A percentile compares a stretch with the other conserved stretches of the same genome.
These are phyloP conservation scores for Tuberolachnus salignus DNA, from an alignment of 2,888 invertebrate genomes.

Conservation along the genomic window DNA sequence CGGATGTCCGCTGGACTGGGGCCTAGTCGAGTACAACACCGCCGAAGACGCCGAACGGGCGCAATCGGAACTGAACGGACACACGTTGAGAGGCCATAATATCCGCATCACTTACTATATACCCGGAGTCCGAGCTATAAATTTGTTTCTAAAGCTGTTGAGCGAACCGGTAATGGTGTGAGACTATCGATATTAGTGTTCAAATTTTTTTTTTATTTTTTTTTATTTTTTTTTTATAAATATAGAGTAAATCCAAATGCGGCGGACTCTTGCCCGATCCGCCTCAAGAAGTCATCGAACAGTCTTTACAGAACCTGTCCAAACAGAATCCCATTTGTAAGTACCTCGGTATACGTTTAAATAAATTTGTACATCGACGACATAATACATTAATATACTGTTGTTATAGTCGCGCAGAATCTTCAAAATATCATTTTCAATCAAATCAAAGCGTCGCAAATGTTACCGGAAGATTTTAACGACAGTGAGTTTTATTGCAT, in stretches of 20 bases:
- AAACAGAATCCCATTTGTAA: conserved; percentile 64
- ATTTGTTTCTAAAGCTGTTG: conserved; percentile 65
- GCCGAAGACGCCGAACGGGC: conserved; percentile 64
- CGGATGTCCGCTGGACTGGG: conserved; percentile 66
- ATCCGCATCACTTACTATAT: conserved; percentile 65
- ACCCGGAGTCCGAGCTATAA: conserved; percentile 66
- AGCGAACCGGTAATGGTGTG: conserved; percentile 62
- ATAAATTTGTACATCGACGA: not conserved
- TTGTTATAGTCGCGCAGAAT: conserved; percentile 63
- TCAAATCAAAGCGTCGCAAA: conserved; percentile 63
- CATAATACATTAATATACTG: not conserved
- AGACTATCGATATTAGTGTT: not conserved
- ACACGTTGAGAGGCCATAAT: conserved; percentile 62
- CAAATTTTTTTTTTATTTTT: no score
- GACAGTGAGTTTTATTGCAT: conserved; percentile 28
- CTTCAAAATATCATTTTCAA: conserved; percentile 63
- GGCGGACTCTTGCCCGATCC: conserved; percentile 63
- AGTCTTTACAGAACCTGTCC: conserved; percentile 64
- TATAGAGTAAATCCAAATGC: conserved; percentile 59
- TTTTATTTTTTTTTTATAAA: not conserved
- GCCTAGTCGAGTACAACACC: conserved; percentile 65
- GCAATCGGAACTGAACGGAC: conserved; percentile 62
- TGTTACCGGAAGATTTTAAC: conserved; percentile 49
- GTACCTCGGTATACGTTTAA: conserved; percentile 58
- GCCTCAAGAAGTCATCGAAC: conserved; percentile 63